Evolutionary conservation across 1,140 invertebrate species (phyloP).

Genomic region (Contarinia nasturtii): DNA sequence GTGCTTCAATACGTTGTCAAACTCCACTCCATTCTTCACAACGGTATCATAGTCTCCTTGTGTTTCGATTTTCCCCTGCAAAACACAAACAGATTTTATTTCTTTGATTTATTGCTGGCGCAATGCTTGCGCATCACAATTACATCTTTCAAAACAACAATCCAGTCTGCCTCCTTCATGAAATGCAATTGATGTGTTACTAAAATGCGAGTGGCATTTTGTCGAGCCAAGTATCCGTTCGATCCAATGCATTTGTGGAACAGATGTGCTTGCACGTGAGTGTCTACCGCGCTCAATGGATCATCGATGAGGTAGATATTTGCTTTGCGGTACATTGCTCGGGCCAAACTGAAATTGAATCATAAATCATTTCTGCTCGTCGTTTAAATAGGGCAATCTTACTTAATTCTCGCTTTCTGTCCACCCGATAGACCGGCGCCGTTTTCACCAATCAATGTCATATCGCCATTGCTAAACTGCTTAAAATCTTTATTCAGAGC

Average conservation of each 20-base stretch:
- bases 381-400: slow-evolving; percentile 34
- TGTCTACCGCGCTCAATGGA: slow-evolving; percentile 64
- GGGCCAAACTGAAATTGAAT: no score
- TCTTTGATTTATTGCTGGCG: slow-evolving; percentile 65
- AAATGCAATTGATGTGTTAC: no score
- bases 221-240: slow-evolving; percentile 22
- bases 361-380: no score
- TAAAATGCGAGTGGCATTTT: no score
- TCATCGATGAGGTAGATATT: slow-evolving; percentile 68
- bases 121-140: slow-evolving; percentile 36
- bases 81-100: slow-evolving; percentile 42
- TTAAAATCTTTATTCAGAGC: slow-evolving; percentile 37
- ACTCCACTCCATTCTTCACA: no score
- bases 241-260: slow-evolving; percentile 41
- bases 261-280: slow-evolving; percentile 59
- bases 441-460: slow-evolving; percentile 60
- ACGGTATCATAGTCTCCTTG: no score
- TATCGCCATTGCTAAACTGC: slow-evolving; percentile 38
- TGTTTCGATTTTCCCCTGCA: no score
- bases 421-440: slow-evolving; percentile 56
- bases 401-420: no score
- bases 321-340: slow-evolving; percentile 31
- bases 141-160: no score
- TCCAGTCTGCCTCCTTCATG: no score
- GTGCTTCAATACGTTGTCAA: no score